These are phyloP conservation scores for Thymelicus acteon DNA, from an alignment of 2,888 invertebrate species.

Conservation along the genomic window DNA sequence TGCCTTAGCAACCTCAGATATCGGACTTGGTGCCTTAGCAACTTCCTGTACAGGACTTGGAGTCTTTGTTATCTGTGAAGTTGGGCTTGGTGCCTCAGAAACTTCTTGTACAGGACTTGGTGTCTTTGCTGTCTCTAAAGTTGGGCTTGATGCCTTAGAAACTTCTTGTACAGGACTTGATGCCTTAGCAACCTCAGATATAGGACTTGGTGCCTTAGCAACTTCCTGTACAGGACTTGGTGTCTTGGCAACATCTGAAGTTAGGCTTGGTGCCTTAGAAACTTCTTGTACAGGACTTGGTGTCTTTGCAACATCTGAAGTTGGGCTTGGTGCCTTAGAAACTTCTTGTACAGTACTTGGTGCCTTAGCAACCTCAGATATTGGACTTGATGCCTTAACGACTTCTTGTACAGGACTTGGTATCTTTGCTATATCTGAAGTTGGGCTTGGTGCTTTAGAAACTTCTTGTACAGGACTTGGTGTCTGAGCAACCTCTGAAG, in stretches of 20 bases:
- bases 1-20: background rate
- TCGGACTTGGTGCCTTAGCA: constrained; percentile 13
- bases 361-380: background rate
- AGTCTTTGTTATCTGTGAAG: background rate
- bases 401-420: constrained; percentile 3
- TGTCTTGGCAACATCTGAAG: no score
- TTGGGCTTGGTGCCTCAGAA: background rate
- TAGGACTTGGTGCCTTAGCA: background rate
- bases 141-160: background rate
- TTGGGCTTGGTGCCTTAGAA: background rate
- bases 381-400: constrained; percentile 14
- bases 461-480: background rate
- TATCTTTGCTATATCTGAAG: no score
- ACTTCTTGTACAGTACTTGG: constrained; percentile 8
- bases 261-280: no score
- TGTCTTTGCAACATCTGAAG: background rate
- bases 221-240: no score
- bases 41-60: background rate
- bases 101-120: constrained; percentile 34
- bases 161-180: background rate
- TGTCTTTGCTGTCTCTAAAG: constrained; percentile 27
- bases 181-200: no score
- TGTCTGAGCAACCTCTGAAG: no score
- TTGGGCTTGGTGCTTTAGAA: constrained; percentile 11
- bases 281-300: constrained; percentile 17